Evolutionary conservation across 2,888 invertebrate species (phyloP).

Genomic region (Drosophila fulvimacula): DNA sequence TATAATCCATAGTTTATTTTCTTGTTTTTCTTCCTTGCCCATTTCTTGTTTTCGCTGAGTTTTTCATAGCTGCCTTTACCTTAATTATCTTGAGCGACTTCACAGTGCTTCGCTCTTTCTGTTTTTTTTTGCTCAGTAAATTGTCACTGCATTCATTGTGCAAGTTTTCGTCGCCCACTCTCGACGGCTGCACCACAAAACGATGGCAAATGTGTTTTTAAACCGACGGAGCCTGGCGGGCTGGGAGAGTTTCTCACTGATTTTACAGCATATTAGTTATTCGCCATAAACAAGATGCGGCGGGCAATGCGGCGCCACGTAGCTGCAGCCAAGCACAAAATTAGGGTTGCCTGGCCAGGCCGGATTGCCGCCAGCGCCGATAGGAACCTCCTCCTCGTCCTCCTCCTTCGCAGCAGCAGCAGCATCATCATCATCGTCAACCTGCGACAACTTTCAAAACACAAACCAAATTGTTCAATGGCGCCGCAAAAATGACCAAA

Average conservation of each 20-base stretch:
- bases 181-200: slow-evolving; percentile 34
- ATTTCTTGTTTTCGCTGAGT: slow-evolving; percentile 10
- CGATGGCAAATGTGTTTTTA: slow-evolving; percentile 74
- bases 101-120: slow-evolving; percentile 5
- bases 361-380: slow-evolving; percentile 27
- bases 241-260: slow-evolving; percentile 68
- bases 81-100: slow-evolving; percentile 29
- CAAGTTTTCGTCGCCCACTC: neutral
- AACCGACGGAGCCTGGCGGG: slow-evolving; percentile 50
- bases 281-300: slow-evolving; percentile 78
- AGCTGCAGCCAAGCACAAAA: slow-evolving; percentile 73
- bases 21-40: neutral
- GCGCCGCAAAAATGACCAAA: slow-evolving; percentile 79
- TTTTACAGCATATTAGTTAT: slow-evolving; percentile 79
- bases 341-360: slow-evolving; percentile 58
- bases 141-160: slow-evolving; percentile 55
- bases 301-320: slow-evolving; percentile 64
- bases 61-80: slow-evolving; percentile 7
- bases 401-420: neutral
- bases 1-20: slow-evolving; percentile 4
- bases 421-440: slow-evolving; percentile 43
- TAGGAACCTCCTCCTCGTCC: neutral
- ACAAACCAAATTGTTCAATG: slow-evolving; percentile 80
- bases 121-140: slow-evolving; percentile 9
- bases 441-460: slow-evolving; percentile 77